Evolutionary conservation across 2,797 vertebrate genomes (phyloP), one percentile per base, ranked within the genome.

Genomic region (Limosa lapponica): DNA sequence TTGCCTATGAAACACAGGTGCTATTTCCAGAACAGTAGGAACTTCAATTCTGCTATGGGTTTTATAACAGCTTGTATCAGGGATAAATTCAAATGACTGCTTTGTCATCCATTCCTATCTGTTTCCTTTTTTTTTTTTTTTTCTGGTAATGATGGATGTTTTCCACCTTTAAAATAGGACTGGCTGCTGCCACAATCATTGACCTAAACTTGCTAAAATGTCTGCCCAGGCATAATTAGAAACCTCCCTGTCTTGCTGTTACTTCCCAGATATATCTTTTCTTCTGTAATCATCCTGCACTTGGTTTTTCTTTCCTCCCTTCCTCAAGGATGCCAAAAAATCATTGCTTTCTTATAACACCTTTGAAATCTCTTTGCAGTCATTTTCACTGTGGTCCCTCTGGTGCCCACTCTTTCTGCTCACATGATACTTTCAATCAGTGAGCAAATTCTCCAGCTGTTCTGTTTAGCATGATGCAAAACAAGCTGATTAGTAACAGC

Each of bases 361-460:
- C 39, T 77, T 87, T 67, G 59, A 82, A 96, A 92, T 89, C 34
- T 82, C 71, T 87, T 80, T 82, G 74, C 71, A 92, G 25, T 71
- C 18, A 36, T 92, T 93, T 84, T 57, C 43, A 61, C 17, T n/a
- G 30, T 3, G 7, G 55, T 94, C 90, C 57, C 88, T 58, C 17
- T 43, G 48, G 64, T 93, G n/a, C 52, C 48, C 64, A 43, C 81
- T 92, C 54, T 89, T 72, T 85, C 27, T 48, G 24, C 41, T 95
- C 86, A 82, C 55, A 55, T n/a, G 59, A 73, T 77, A 52, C 8
- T 82, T 96, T 87, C 86, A 92, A 87, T 93, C 91, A 97, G 71
- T 46, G 61, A 95, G 36, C 18, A 95, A 85, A 82, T 90, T 82
- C 93, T 97, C 90, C 94, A 94, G 74, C 96, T 96, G 92, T 74